phyloP scores from a whole-genome alignment of 2,113 vertebrate genomes.

The Sebastes schlegelii region DNA sequence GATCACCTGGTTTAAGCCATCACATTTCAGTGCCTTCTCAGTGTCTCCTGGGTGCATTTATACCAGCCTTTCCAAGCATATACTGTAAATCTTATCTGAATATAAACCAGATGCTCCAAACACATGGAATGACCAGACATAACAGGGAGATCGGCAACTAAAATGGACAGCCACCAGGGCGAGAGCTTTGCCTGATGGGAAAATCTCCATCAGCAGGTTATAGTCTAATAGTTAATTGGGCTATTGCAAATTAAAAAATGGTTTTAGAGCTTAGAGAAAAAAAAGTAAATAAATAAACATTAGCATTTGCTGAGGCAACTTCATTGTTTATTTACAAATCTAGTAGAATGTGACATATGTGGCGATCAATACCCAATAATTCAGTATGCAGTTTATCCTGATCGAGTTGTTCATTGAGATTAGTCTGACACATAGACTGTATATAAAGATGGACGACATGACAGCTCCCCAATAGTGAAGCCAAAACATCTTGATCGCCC shows the following conservation, averaged over 20 bases:
- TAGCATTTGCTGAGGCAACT: background rate
- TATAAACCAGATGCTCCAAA: too few relatives aligned
- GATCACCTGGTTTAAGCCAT: too few relatives aligned
- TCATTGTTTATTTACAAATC: background rate
- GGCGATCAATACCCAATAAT: background rate
- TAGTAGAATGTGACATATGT: background rate
- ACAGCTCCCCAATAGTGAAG: too few relatives aligned
- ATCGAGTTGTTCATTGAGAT: background rate
- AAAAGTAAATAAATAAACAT: background rate
- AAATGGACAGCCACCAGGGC: too few relatives aligned
- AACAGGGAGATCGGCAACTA: too few relatives aligned
- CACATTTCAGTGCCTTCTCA: too few relatives aligned
- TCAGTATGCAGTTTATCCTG: background rate
- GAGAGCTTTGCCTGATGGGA: background rate
- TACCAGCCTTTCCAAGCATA: too few relatives aligned
- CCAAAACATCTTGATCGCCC: too few relatives aligned
- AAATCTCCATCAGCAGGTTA: background rate
- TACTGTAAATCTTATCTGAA: too few relatives aligned
- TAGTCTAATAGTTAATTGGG: background rate
- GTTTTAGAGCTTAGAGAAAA: background rate
- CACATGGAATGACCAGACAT: too few relatives aligned
- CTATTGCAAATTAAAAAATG: background rate
- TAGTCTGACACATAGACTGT: background rate
- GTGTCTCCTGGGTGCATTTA: too few relatives aligned
- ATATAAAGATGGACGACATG: too few relatives aligned